phyloP scores from a whole-genome alignment of 2,888 invertebrate genomes.

The Acrobasis consociella region DNA sequence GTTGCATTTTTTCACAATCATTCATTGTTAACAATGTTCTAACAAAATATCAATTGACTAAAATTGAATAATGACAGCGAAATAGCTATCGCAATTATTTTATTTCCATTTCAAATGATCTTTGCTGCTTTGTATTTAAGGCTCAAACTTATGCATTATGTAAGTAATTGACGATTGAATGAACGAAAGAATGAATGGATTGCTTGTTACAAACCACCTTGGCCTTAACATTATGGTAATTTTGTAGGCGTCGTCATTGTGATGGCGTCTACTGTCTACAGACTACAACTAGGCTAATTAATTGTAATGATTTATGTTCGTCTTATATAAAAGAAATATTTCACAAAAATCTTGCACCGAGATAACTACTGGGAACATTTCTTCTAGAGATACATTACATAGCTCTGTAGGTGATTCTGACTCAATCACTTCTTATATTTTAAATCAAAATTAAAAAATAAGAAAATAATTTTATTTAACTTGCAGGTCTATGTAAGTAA shows the following conservation, averaged over 20 bases:
- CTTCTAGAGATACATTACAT: too few species aligned
- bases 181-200: slow-evolving; percentile 44
- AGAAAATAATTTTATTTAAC: too few species aligned
- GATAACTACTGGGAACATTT: too few species aligned
- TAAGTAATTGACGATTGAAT: slow-evolving; percentile 31
- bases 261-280: slow-evolving; percentile 24
- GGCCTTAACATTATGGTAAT: slow-evolving; percentile 74
- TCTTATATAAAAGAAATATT: background rate
- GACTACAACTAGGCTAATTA: background rate
- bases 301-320: background rate
- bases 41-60: slow-evolving; percentile 13
- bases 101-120: slow-evolving; percentile 3
- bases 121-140: slow-evolving; percentile 5
- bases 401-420: too few species aligned
- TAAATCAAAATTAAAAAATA: too few species aligned
- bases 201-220: slow-evolving; percentile 48
- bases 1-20: background rate
- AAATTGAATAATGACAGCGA: slow-evolving; percentile 13
- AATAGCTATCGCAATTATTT: slow-evolving; percentile 13
- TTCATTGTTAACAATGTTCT: slow-evolving; percentile 8
- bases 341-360: too few species aligned
- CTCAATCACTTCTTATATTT: too few species aligned
- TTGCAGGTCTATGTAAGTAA: too few species aligned
- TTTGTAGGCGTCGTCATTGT: slow-evolving; percentile 28
- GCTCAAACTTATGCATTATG: slow-evolving; percentile 8